Evolutionary conservation across 2,113 vertebrate species (phyloP).

Genomic region (Bufo gargarizans): DNA sequence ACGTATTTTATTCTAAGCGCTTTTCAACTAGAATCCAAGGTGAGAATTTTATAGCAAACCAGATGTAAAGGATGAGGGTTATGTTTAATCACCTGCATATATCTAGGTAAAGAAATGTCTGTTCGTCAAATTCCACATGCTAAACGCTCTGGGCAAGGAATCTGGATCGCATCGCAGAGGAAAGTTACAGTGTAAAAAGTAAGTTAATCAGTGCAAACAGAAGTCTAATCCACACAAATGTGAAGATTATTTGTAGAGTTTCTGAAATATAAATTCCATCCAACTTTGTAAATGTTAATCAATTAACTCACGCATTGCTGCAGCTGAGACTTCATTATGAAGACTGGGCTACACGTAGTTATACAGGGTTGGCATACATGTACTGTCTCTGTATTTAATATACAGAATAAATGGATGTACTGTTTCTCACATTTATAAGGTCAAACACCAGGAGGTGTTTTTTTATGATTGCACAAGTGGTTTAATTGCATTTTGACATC

Average conservation of each 20-base stretch:
- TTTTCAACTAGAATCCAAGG: slow-evolving; percentile 40
- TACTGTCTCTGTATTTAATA: neutral
- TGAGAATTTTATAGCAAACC: slow-evolving; percentile 38
- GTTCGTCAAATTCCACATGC: slow-evolving; percentile 19
- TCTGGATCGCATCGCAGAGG: slow-evolving; percentile 30
- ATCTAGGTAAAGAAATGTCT: slow-evolving; percentile 26
- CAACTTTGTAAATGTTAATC: slow-evolving; percentile 43
- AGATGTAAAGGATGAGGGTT: slow-evolving; percentile 46
- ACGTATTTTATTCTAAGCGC: neutral
- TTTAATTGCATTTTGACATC: slow-evolving; percentile 31
- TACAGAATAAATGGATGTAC: neutral
- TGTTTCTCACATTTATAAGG: neutral
- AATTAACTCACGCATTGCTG: neutral
- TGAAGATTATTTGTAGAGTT: slow-evolving; percentile 48
- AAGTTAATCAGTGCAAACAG: slow-evolving; percentile 53
- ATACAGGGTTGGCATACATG: neutral
- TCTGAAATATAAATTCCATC: slow-evolving; percentile 27
- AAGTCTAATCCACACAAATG: slow-evolving; percentile 45
- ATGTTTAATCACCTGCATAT: slow-evolving; percentile 54
- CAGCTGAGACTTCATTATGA: neutral
- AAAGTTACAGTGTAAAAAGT: slow-evolving; percentile 50
- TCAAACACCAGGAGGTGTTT: slow-evolving; percentile 13
- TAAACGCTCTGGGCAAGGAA: slow-evolving; percentile 50
- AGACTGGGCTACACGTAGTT: neutral
- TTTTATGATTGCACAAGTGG: neutral